phyloP scores from a whole-genome alignment of 2,888 invertebrate genomes.

The Pyrocoelia pectoralis region DNA sequence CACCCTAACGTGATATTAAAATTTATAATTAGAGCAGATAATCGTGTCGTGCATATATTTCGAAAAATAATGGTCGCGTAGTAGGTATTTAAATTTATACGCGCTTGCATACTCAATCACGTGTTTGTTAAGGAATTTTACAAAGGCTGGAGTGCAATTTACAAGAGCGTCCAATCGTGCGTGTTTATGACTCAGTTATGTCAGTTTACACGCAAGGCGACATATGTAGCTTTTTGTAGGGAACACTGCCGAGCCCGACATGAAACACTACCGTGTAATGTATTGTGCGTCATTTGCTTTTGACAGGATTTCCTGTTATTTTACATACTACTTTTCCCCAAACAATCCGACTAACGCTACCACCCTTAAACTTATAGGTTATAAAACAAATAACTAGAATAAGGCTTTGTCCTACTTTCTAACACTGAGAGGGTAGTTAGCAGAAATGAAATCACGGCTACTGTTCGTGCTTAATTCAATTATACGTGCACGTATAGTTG shows the following conservation, averaged over 20 bases:
- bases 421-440: background rate
- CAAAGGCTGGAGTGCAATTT: slow-evolving; percentile 22
- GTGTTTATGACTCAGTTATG: slow-evolving; percentile 39
- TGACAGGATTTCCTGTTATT: slow-evolving; percentile 27
- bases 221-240: slow-evolving; percentile 36
- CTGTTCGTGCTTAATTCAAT: slow-evolving; percentile 8
- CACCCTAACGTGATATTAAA: slow-evolving; percentile 19
- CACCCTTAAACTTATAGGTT: slow-evolving; percentile 4
- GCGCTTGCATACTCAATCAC: slow-evolving; percentile 12
- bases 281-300: slow-evolving; percentile 37
- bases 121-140: slow-evolving; percentile 18
- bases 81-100: slow-evolving; percentile 15
- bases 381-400: slow-evolving; percentile 9
- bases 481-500: background rate
- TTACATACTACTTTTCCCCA: slow-evolving; percentile 21
- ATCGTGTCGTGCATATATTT: slow-evolving; percentile 4
- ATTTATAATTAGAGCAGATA: slow-evolving; percentile 19
- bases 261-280: slow-evolving; percentile 34
- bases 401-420: slow-evolving; percentile 12
- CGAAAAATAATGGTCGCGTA: background rate
- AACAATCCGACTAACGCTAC: slow-evolving; percentile 11
- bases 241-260: slow-evolving; percentile 25
- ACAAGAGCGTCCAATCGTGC: slow-evolving; percentile 35
- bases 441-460: background rate
- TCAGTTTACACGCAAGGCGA: slow-evolving; percentile 35